phyloP scores from a whole-genome alignment of 2,888 invertebrate species.

The Asteroscopus sphinx region DNA sequence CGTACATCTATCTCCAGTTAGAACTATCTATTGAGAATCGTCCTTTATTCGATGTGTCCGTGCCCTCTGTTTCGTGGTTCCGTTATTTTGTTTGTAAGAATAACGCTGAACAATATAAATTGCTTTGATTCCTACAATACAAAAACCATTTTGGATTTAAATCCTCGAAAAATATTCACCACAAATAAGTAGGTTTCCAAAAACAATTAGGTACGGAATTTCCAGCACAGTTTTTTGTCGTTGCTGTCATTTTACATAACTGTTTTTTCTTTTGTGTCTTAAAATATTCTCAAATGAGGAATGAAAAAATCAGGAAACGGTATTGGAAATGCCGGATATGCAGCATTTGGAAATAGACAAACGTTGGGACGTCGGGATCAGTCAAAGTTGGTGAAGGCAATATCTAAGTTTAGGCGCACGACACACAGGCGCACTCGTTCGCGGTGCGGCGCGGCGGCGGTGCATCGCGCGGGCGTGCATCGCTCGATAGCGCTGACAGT shows the following conservation, averaged over 20 bases:
- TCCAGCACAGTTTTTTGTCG: constrained; percentile 24
- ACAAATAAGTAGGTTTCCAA: constrained; percentile 32
- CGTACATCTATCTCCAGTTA: constrained; percentile 57
- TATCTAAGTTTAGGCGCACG: constrained; percentile 82
- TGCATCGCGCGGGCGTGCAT: constrained; percentile 80
- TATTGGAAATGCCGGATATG: constrained; percentile 60
- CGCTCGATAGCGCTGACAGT: constrained; percentile 85
- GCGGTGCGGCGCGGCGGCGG: constrained; percentile 47
- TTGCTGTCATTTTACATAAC: constrained; percentile 28
- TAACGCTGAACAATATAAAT: constrained; percentile 29
- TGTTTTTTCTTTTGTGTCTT: constrained; percentile 25
- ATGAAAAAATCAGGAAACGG: constrained; percentile 47
- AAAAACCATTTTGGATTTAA: constrained; percentile 37
- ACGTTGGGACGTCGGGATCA: constrained; percentile 75
- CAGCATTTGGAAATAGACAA: constrained; percentile 70
- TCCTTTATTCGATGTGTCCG: constrained; percentile 37
- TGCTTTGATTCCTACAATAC: constrained; percentile 20
- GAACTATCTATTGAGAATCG: constrained; percentile 46
- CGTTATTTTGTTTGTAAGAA: constrained; percentile 25
- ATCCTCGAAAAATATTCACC: constrained; percentile 34
- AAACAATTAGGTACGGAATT: constrained; percentile 33
- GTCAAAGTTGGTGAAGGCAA: constrained; percentile 86
- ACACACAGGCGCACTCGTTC: constrained; percentile 53
- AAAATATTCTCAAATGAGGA: constrained; percentile 17
- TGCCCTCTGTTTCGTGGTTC: constrained; percentile 36